These are phyloP conservation scores for Aporophyla lueneburgensis DNA, from an alignment of 2,888 invertebrate genomes.

Conservation along the genomic window DNA sequence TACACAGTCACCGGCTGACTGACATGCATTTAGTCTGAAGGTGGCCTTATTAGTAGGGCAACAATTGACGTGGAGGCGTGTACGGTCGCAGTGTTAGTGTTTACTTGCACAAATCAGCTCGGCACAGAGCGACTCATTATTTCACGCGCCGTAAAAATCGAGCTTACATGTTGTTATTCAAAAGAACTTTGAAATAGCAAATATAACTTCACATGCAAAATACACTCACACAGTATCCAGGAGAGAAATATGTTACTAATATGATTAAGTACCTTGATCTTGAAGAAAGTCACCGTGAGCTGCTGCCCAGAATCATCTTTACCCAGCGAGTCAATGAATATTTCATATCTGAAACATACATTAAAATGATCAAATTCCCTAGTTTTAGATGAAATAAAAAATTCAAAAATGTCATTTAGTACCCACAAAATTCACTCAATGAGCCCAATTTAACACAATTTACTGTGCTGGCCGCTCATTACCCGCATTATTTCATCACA, in stretches of 20 bases:
- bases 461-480: too few relatives aligned
- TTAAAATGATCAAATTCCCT: neutral
- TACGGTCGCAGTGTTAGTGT: neutral
- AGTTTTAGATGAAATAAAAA: neutral
- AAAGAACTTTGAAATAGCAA: neutral
- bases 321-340: constrained; percentile 90
- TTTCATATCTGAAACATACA: constrained; percentile 84
- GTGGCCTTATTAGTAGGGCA: neutral
- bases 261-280: constrained; percentile 89
- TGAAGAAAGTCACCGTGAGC: constrained; percentile 93
- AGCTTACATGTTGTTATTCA: neutral
- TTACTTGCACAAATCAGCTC: neutral
- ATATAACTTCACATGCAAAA: neutral
- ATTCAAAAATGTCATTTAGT: neutral
- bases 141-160: neutral
- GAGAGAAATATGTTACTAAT: neutral
- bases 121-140: neutral
- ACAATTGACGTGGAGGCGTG: neutral
- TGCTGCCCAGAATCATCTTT: constrained; percentile 94
- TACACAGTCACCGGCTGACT: neutral
- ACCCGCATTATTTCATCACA: neutral
- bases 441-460: neutral
- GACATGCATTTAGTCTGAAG: neutral
- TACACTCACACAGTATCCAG: neutral
- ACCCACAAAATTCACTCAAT: neutral